Evolutionary conservation across 2,113 vertebrate genomes (phyloP), one percentile per base, ranked within the genome.

Genomic region (Hippocampus guttulatus): DNA sequence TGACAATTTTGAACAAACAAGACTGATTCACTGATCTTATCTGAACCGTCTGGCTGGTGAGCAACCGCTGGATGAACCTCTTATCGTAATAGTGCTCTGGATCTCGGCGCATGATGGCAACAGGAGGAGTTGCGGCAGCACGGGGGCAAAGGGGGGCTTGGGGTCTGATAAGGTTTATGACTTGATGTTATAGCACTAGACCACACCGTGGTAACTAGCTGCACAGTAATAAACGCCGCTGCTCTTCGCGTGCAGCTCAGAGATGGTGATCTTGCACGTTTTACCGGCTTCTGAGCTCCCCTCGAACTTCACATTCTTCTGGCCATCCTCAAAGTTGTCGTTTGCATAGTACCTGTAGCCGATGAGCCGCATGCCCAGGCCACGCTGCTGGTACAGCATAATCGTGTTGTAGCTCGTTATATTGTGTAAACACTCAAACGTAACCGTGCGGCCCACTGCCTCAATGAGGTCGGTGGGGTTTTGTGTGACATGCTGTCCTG

Each of bases 331-430:
- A 1, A 8, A 1, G 1, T 0, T 47, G 1, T 9, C 2, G 0
- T 0, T 12, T 12, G 20, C 20, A 2, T 0, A 0, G 16, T 0
- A 23, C 51, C 73, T 41, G 71, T 70, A 67, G 54, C 85, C 85
- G 8, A 87, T 62, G 18, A 81, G 57, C 18, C 79, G 21, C 0
- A 87, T 18, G 15, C 66, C 3, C n/a, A 0, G 18, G 15, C 62
- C 25, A 0, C 2, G 20, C 21, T 78, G 71, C 21, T 75, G 84
- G 70, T 89, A 90, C 88, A 87, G 88, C 23, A 67, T 41, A 9
- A 87, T 82, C 10, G 0, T n/a, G 5, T 78, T 1, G 21, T 85
- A 86, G 78, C 0, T 43, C 0, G 62, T 0, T 55, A 79, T 75
- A 0, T 20, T 40, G 61, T 89, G 86, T 14, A 21, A 49, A 74